Base-by-base conservation (phyloP, 2,113 vertebrate species). In the Perca fluviatilis region DNA sequence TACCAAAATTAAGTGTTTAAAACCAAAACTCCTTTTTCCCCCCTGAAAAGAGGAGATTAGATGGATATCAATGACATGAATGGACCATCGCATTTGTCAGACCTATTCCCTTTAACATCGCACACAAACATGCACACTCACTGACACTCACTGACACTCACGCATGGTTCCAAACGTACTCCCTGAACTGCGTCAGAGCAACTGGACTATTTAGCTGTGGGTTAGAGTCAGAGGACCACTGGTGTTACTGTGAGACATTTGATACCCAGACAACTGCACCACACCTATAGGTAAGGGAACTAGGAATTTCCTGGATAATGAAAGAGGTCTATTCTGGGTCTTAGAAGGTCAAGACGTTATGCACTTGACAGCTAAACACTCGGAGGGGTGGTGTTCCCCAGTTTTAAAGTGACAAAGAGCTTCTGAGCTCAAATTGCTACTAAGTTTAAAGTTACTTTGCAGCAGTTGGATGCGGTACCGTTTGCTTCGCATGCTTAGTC, bases 1-100 rank as follows among this genome's bases (percentile, higher is more conserved):
- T 92, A 95, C 92, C 92, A 93, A 95, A 95, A 96, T 94, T 93
- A 93, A 86, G 88, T 90, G 92, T 88, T 92, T 43, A 90, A 95
- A 94, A 93, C 90, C 84, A 89, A 90, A 92, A 84, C 87, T 80
- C 81, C 68, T 33, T 18, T 82, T 73, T 62, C 62, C 70, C 86
- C 86, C 74, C 85, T 3, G 68, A 89, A 83, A 87, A 91, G 69
- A 84, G 63, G 65, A 88, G 91, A 94, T 92, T 90, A 93, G 90
- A 90, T 88, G 76, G 73, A 90, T 90, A 89, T 92, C 89, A 87
- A 58, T 80, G 74, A 86, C 93, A 90, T 89, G 89, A 89, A 89
- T 74, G 85, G 84, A 88, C 84, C 89, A 74, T 83, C 89, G 68
- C 79, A 85, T 82, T 70, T 40, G 77, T 87, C 86, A 30, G 77